Evolutionary conservation across 2,888 invertebrate genomes (phyloP), one percentile per base, ranked within the genome.

Genomic region (Protophormia terraenovae): DNA sequence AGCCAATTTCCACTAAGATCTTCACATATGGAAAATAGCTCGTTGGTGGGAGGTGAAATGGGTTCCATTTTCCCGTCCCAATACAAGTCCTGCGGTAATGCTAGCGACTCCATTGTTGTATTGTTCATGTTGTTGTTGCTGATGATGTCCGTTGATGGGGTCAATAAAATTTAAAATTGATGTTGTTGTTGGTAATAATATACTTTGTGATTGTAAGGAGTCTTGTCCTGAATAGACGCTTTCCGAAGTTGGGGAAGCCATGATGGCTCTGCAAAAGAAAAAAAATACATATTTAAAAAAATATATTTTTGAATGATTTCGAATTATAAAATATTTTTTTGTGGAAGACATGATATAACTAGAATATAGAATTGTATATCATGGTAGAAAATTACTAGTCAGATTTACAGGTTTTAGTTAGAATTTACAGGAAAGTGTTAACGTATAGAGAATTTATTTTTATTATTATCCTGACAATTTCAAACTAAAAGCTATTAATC

Each of bases 181-280:
- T 58, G 77, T 86, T 38, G 76, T 86, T 87, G 86, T 87, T 87
- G 88, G 64, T 80, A 77, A 71, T 84, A 72, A 79, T 86, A 76
- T 66, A 86, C 84, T 72, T 86, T 88, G 77, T 84, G 67, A 77
- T 81, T 84, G 87, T 80, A 78, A 90, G 93, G 93, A 91, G 90
- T 93, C 93, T 93, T 93, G 93, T 94, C 94, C 95, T 94, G 94
- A 93, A 93, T 93, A 94, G 94, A 94, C 94, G 93, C 94, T 94
- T 93, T 93, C 94, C 94, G 94, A 94, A 94, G 94, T 92, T 93
- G 93, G 93, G 94, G 95, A 94, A 95, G 97, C 97, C 97, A 97
- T 97, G 92, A 90, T 95, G 97, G 96, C 96, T 94, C 97, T 97
- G 94, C 86, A 95, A 95, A 12, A 87, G 95, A 95, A 19, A 10